Evolutionary conservation across 1,140 invertebrate species (phyloP), one percentile per base, ranked within the genome.

Genomic region (Hycleus phaleratus): DNA sequence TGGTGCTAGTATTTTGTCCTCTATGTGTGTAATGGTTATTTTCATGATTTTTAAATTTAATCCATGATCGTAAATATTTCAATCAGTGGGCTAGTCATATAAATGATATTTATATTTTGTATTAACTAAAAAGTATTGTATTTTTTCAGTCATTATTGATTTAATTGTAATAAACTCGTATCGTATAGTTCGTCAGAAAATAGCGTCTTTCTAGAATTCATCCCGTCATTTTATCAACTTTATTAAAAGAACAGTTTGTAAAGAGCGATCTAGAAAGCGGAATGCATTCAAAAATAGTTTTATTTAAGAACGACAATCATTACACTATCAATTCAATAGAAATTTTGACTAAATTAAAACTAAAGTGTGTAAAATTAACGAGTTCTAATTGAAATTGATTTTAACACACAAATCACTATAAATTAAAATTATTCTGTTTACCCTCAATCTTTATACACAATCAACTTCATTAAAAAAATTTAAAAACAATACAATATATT

Each of bases 1-100:
- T 62, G 60, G 60, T 59, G 60, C 60, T 62, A 61, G 53, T 62
- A 59, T 58, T 62, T 62, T 61, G 26, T 38, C 45, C 25, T 48
- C 46, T 38, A 38, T 42, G 42, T 44, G 39, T 46, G 43, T 60
- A 56, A 55, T 55, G 53, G 32, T 32, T 50, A 38, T 54, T 25
- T 52, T 60, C 25, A 32, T 49, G 24, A 49, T 49, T 32, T 46
- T 40, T 42, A 42, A 46, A 46, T 46, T 42, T 32, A 26, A 32
- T 32, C 32, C 4, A 32, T 32, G 7, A 32, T 32, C 32, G 4
- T 32, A 32, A 53, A 49, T 62, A 60, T 66, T 61, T 66, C 60
- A 60, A 56, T 57, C 49, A 53, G 56, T 60, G 64, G 60, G 59
- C 64, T 66, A 66, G 64, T 66, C 64, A 66, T 63, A 50, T 63